Percentiles rank a stretch among this genome's conserved stretches.
phyloP scores from a whole-genome alignment of 92 coral and sea anemone species.

The Paramuricea clavata region DNA sequence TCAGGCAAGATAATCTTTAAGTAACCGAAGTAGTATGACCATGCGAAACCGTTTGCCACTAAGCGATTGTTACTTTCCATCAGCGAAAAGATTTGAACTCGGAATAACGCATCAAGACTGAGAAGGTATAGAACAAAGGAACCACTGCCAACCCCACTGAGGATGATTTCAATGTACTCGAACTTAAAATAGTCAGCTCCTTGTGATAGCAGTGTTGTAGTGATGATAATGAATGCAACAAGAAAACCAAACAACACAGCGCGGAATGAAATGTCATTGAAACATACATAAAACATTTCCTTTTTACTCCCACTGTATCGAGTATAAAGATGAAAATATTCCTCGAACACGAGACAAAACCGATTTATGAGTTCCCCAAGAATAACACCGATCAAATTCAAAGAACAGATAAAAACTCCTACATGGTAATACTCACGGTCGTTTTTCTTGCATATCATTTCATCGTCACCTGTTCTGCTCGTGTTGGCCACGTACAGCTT shows the following conservation, averaged over 20 bases:
- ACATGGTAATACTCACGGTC: background rate
- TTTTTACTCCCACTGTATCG: slow-evolving; percentile 61
- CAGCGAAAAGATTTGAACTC: slow-evolving; percentile 76
- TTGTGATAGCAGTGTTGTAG: slow-evolving; percentile 14
- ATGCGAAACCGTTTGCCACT: slow-evolving; percentile 91
- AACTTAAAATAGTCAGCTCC: slow-evolving; percentile 16
- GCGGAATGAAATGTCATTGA: slow-evolving; percentile 35
- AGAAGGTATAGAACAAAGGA: slow-evolving; percentile 69
- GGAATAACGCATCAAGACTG: slow-evolving; percentile 74
- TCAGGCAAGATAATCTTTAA: slow-evolving; percentile 79
- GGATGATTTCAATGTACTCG: slow-evolving; percentile 62
- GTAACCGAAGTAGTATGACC: slow-evolving; percentile 89
- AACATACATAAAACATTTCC: slow-evolving; percentile 39
- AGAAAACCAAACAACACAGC: background rate
- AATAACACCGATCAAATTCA: background rate
- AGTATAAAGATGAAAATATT: slow-evolving; percentile 52
- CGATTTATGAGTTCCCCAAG: slow-evolving; percentile 60
- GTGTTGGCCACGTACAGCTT: background rate
- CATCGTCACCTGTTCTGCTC: background rate
- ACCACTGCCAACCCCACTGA: slow-evolving; percentile 66
- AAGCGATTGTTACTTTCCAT: slow-evolving; percentile 78
- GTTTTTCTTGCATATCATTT: background rate
- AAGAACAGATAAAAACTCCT: slow-evolving; percentile 9
- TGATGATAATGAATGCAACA: slow-evolving; percentile 26
- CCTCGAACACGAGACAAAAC: slow-evolving; percentile 66